A percentile compares a stretch with the other conserved stretches of the same genome.
Evolutionary conservation across 2,888 invertebrate species (phyloP).

Genomic region (Tridacna gigas): DNA sequence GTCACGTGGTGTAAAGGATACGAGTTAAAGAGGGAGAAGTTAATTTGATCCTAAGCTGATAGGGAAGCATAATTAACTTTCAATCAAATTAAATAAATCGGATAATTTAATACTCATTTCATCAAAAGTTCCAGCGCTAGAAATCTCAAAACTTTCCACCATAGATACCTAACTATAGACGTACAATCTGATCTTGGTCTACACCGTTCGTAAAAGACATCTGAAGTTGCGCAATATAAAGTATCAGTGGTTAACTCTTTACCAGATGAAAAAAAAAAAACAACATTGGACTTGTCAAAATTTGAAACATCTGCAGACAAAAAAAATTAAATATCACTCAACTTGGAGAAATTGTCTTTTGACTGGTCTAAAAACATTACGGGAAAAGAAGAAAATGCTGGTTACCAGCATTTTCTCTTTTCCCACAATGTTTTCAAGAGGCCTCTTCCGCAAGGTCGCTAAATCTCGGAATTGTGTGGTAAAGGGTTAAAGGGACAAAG

Average conservation of each 20-base stretch:
- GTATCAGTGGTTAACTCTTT: too few species aligned
- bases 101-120: neutral
- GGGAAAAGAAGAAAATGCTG: neutral
- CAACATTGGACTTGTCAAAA: too few species aligned
- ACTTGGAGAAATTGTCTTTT: too few species aligned
- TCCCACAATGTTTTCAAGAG: neutral
- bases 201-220: too few species aligned
- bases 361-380: neutral
- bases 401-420: neutral
- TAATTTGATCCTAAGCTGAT: conserved; percentile 4
- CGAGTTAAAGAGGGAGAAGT: neutral
- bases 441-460: neutral
- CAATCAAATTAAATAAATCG: conserved; percentile 8
- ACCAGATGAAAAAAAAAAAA: too few species aligned
- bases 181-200: too few species aligned
- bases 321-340: too few species aligned
- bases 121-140: neutral
- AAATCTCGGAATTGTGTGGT: neutral
- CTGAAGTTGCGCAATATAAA: too few species aligned
- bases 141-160: neutral
- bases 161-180: neutral
- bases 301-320: too few species aligned
- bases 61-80: neutral
- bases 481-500: neutral
- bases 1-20: too few species aligned